Base-by-base conservation (phyloP, 1,140 invertebrate species). In the Lordiphosa stackelbergi region DNA sequence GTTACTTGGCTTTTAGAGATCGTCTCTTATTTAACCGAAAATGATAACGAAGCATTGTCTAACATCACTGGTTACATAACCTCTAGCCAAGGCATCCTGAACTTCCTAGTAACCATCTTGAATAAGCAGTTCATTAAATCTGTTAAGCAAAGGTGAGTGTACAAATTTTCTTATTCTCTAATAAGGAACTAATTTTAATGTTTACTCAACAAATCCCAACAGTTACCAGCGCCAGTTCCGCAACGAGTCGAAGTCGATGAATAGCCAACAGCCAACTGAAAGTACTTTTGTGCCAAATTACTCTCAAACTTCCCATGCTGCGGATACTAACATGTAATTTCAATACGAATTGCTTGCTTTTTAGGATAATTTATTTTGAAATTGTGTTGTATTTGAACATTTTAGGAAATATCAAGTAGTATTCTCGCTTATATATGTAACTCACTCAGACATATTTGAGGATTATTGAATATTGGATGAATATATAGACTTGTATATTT, bases 1-100 rank as follows among this genome's bases (percentile, higher is more conserved):
- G 89, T 93, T 5, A 91, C 90, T 45, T 94, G 93, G 93, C 88
- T 90, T 5, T 90, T 91, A 85, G 93, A 94, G 73, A 88, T 93
- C 43, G 71, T 93, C 9, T 3, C 35, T 10, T 59, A 48, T 62
- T 0, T 60, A 16, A 43, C 54, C 3, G 10, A 22, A 35, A 36
- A 5, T 31, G 2, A 36, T 1, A n/a, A n/a, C n/a, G 0, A 2
- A 2, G 7, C 4, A 6, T 5, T 46, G 91, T 90, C 88, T 83
- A 88, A 87, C 19, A 3, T 85, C 10, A 75, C 77, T 11, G 88
- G 89, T 49, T 55, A 79, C 6, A 60, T 85, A 28, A 89, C 87
- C 54, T 85, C 84, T 36, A 58, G 78, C 0, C 90, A 91, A 66
- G 91, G 90, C 4, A 69, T 91, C 1, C 85, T 91, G 6, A 90